A percentile compares a stretch with the other conserved stretches of the same genome.
Evolutionary conservation across 2,797 vertebrate species (phyloP).

Genomic region (Anolis apletophallus): DNA sequence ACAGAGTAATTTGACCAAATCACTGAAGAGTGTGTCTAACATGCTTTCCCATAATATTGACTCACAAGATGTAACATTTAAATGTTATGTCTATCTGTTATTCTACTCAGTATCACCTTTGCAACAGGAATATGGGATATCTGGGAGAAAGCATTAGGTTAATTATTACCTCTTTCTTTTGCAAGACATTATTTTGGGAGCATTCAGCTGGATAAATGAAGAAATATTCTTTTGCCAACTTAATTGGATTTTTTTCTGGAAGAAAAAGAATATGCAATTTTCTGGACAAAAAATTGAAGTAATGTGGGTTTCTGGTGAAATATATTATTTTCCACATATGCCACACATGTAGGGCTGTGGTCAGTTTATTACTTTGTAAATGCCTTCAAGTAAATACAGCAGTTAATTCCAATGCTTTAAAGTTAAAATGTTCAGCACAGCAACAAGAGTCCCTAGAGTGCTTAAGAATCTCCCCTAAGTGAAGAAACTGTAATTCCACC

Average conservation of each 20-base stretch:
- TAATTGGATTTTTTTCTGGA: not conserved
- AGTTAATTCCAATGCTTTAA: not conserved
- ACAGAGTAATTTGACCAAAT: slow-evolving; percentile 54
- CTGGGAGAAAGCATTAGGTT: slow-evolving; percentile 55
- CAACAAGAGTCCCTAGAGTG: not conserved
- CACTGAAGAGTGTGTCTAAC: slow-evolving; percentile 46
- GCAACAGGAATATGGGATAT: slow-evolving; percentile 57
- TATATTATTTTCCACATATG: not conserved
- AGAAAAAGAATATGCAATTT: not conserved
- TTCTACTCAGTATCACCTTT: slow-evolving; percentile 61
- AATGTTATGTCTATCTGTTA: slow-evolving; percentile 39
- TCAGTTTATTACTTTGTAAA: not conserved
- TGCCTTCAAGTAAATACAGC: not conserved
- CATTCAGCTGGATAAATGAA: slow-evolving; percentile 23
- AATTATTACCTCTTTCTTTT: slow-evolving; percentile 29
- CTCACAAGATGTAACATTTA: slow-evolving; percentile 52
- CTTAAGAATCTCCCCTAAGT: not conserved
- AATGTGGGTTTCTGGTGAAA: not conserved
- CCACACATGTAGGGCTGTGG: not conserved
- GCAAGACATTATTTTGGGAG: slow-evolving; percentile 36
- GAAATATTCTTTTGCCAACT: slow-evolving; percentile 33
- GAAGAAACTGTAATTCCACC: not conserved
- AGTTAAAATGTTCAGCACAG: not conserved
- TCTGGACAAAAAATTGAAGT: not conserved
- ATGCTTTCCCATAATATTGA: slow-evolving; percentile 6